Evolutionary conservation across 2,113 vertebrate species (phyloP).

Genomic region (Corythornis madagascariensis): DNA sequence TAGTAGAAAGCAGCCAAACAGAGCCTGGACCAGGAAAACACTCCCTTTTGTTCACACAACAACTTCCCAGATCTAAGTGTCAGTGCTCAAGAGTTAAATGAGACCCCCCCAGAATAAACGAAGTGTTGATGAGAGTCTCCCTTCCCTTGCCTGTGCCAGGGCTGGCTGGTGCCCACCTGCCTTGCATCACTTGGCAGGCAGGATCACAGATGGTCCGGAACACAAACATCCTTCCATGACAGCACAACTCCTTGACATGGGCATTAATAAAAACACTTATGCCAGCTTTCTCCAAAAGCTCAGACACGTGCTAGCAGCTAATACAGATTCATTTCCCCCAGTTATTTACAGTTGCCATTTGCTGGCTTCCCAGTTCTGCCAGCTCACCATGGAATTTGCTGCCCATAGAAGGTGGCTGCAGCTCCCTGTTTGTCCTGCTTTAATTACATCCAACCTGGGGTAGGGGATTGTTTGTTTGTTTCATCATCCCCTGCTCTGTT

Average conservation of each 20-base stretch:
- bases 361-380: not conserved
- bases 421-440: not conserved
- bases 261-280: not conserved
- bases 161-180: not conserved
- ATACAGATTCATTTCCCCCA: not conserved
- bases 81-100: not conserved
- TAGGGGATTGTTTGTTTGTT: not conserved
- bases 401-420: not conserved
- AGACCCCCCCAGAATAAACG: not conserved
- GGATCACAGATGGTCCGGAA: not conserved
- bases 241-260: not conserved
- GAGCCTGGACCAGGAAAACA: not conserved
- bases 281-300: not conserved
- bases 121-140: not conserved
- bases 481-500: constrained; percentile 32
- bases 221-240: not conserved
- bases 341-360: not conserved
- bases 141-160: not conserved
- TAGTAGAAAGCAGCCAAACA: not conserved
- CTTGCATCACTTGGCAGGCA: not conserved
- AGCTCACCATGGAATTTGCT: not conserved
- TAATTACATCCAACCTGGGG: not conserved
- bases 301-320: not conserved
- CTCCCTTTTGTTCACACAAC: not conserved
- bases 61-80: not conserved